Conservation (phyloP, 2,888 invertebrate genomes). For the Balanococcus diminutus region DNA sequence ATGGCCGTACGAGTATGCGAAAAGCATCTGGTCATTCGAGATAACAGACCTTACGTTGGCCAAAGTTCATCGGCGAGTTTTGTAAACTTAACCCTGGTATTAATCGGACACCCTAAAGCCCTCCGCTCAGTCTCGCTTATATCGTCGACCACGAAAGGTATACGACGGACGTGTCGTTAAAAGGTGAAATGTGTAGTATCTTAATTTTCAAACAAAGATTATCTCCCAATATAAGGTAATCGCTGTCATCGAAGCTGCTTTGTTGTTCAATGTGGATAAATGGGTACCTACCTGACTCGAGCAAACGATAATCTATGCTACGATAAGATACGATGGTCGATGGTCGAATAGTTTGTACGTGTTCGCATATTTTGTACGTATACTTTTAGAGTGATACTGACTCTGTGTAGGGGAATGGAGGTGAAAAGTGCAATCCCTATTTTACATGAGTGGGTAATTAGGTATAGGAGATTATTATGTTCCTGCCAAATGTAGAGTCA, state of each 20-base stretch:
- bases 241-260: no score
- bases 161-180: not conserved
- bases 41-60: slow-evolving; percentile 15
- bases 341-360: not conserved
- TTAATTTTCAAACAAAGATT: slow-evolving; percentile 30
- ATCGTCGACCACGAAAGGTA: not conserved
- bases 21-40: slow-evolving; percentile 33
- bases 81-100: slow-evolving; percentile 23
- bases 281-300: not conserved
- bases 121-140: no score
- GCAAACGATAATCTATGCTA: not conserved
- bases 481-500: no score
- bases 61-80: slow-evolving; percentile 24
- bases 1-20: not conserved
- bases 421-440: no score
- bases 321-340: not conserved
- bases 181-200: slow-evolving; percentile 3
- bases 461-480: no score
- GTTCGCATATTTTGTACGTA: not conserved
- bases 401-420: no score
- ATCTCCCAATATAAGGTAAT: not conserved
- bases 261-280: no score
- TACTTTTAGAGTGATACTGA: no score
- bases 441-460: no score
- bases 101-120: not conserved